These are phyloP conservation scores for Thereva unica DNA, from an alignment of 2,888 invertebrate species.

Conservation along the genomic window DNA sequence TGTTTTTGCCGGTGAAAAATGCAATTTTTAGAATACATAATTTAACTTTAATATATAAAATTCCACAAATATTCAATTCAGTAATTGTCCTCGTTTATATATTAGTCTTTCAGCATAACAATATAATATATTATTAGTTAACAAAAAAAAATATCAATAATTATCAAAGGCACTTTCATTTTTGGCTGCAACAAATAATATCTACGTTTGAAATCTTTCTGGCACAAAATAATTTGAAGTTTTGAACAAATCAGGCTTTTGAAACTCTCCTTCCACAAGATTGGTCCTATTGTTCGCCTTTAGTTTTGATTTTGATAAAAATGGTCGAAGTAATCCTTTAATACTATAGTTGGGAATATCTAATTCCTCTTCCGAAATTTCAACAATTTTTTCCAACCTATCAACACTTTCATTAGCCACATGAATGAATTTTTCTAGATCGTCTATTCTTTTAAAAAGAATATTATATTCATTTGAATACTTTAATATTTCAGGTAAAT, in stretches of 20 bases:
- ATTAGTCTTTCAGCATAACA: too few species aligned
- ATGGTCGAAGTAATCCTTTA: constrained; percentile 65
- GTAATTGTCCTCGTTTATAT: too few species aligned
- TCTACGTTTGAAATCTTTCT: too few species aligned
- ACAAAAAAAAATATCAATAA: too few species aligned
- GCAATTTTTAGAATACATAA: too few species aligned
- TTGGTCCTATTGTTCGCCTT: constrained; percentile 44
- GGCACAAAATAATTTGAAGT: constrained; percentile 52
- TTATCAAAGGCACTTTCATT: too few species aligned
- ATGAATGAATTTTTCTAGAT: constrained; percentile 62
- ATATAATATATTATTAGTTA: too few species aligned
- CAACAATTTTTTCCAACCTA: constrained; percentile 63
- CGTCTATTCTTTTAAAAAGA: constrained; percentile 63
- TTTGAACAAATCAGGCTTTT: constrained; percentile 52
- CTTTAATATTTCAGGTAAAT: constrained; percentile 61
- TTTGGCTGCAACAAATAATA: too few species aligned
- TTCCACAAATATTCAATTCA: too few species aligned
- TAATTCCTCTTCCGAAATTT: constrained; percentile 65
- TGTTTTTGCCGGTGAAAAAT: too few species aligned
- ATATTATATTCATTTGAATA: constrained; percentile 61
- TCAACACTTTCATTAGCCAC: constrained; percentile 62
- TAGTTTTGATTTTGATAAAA: constrained; percentile 55
- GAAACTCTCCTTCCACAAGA: constrained; percentile 51
- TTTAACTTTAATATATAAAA: too few species aligned
- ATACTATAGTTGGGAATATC: constrained; percentile 63